Conservation (phyloP, 1,140 invertebrate species). For the Latrodectus geometricus region DNA sequence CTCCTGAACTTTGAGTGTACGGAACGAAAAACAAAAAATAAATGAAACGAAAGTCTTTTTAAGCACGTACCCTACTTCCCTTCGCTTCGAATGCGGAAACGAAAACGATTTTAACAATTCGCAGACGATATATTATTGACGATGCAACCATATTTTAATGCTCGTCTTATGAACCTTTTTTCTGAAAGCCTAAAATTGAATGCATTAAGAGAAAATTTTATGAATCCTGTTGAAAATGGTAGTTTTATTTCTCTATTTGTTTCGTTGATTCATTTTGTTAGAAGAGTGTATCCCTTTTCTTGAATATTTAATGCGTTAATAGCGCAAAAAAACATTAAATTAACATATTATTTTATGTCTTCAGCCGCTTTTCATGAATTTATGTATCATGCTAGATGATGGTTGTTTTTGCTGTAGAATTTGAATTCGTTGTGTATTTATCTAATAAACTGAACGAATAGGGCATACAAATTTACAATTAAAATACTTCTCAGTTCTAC, state of each 20-base stretch:
- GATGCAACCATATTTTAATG: background rate
- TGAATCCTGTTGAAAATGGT: background rate
- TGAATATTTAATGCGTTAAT: slow-evolving; percentile 17
- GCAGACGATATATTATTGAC: background rate
- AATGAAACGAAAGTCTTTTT: background rate
- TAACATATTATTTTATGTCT: background rate
- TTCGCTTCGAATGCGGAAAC: no score
- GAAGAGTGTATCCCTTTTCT: background rate
- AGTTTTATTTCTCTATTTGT: background rate
- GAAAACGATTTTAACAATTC: background rate
- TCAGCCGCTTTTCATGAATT: background rate
- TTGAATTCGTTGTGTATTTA: no score
- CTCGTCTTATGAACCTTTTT: background rate
- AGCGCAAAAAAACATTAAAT: slow-evolving; percentile 13
- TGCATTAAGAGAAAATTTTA: no score
- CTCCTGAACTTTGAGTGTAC: background rate
- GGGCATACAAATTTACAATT: no score
- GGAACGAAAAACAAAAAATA: background rate
- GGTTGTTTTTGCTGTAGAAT: background rate
- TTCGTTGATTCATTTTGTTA: background rate
- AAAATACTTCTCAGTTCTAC: no score
- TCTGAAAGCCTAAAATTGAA: background rate
- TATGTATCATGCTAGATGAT: background rate
- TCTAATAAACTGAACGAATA: no score
- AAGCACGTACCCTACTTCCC: no score